Percentiles rank a stretch among this genome's conserved stretches.
phyloP scores from a whole-genome alignment of 2,797 vertebrate genomes.

The Gadopsis bispinosus region DNA sequence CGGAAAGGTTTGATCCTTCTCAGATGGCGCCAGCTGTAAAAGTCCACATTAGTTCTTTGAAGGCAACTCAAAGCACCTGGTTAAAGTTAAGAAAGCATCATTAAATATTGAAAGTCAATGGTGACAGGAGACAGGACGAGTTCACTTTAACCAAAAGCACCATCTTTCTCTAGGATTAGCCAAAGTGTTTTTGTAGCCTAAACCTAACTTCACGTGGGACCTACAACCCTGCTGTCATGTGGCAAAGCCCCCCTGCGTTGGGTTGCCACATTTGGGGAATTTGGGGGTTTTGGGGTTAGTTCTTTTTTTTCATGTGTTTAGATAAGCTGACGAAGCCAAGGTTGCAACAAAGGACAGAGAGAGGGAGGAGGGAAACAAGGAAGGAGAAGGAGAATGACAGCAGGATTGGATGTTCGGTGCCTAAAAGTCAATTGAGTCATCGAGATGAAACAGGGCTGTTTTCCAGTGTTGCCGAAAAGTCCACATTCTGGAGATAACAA shows the following conservation, averaged over 20 bases:
- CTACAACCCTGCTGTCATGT: background rate
- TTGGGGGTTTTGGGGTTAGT: background rate
- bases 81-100: too few species aligned
- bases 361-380: background rate
- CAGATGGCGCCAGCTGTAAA: background rate
- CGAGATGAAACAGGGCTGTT: background rate
- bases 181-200: background rate
- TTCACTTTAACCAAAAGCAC: background rate
- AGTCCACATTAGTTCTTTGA: too few species aligned
- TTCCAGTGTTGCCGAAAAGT: background rate
- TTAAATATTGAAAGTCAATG: too few species aligned
- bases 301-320: too few species aligned
- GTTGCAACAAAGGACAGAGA: background rate
- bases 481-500: background rate
- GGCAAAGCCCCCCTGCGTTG: background rate
- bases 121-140: background rate
- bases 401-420: background rate
- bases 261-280: background rate
- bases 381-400: background rate
- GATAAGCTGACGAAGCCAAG: background rate
- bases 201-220: background rate
- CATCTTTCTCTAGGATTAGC: background rate
- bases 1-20: background rate
- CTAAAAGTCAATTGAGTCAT: background rate
- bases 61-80: too few species aligned